These are phyloP conservation scores for Helobdella robusta DNA, from an alignment of 2,888 invertebrate genomes.

Conservation along the genomic window DNA sequence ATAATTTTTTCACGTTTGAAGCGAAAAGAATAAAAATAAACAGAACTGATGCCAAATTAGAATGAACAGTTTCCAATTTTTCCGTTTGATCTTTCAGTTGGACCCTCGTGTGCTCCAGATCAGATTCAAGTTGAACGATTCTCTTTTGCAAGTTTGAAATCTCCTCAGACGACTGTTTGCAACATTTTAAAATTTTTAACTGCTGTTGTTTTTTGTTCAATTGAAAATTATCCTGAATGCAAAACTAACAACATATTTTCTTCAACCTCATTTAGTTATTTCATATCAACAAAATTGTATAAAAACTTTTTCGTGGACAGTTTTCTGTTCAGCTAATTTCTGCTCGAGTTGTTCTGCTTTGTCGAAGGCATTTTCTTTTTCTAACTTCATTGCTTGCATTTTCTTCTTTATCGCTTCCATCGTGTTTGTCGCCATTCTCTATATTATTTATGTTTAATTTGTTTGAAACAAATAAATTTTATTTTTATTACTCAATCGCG, in stretches of 20 bases:
- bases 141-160: slow-evolving; percentile 96
- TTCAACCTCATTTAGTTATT: too few relatives aligned
- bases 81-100: slow-evolving; percentile 85
- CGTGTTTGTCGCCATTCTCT: slow-evolving; percentile 31
- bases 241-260: too few relatives aligned
- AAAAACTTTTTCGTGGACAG: slow-evolving; percentile 57
- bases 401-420: slow-evolving; percentile 99
- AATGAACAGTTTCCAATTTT: slow-evolving; percentile 97
- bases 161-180: slow-evolving; percentile 68
- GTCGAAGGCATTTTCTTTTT: slow-evolving; percentile 99
- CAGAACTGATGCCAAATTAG: slow-evolving; percentile 64
- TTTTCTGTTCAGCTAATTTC: slow-evolving; percentile 67
- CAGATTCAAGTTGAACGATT: slow-evolving; percentile 97
- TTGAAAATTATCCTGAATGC: too few relatives aligned
- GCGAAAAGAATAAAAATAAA: too few relatives aligned
- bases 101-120: slow-evolving; percentile 96
- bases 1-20: too few relatives aligned
- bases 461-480: not conserved
- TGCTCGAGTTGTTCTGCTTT: slow-evolving; percentile 87
- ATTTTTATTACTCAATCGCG: not conserved
- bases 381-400: slow-evolving; percentile 99
- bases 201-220: not conserved
- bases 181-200: not conserved
- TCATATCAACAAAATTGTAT: not conserved
- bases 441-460: not conserved